Conservation (phyloP, 2,888 invertebrate genomes). For the Macrophya annulata region DNA sequence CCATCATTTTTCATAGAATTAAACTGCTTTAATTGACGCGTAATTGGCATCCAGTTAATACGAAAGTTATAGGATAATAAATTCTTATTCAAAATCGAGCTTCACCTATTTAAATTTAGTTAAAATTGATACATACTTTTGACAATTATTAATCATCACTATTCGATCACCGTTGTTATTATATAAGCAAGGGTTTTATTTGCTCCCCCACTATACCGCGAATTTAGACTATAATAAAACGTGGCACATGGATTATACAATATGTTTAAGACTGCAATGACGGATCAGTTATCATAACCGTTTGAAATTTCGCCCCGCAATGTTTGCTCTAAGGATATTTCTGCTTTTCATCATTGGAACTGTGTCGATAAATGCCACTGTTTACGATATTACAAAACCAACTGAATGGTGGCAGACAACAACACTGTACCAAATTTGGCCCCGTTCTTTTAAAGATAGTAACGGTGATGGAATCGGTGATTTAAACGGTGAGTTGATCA, state of each 20-base stretch:
- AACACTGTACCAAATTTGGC: constrained; percentile 81
- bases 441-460: constrained; percentile 81
- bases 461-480: constrained; percentile 82
- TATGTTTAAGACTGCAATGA: not conserved
- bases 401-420: constrained; percentile 81
- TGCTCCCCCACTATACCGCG: not conserved
- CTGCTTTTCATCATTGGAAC: not conserved
- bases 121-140: not conserved
- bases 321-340: not conserved
- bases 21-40: not conserved
- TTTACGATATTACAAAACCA: not conserved
- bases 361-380: not conserved
- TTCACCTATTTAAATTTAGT: not conserved
- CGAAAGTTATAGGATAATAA: too few species aligned
- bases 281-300: too few species aligned
- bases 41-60: not conserved
- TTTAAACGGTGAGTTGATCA: constrained; percentile 76
- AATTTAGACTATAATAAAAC: not conserved
- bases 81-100: not conserved
- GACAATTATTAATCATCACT: not conserved
- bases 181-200: not conserved
- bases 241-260: not conserved
- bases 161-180: not conserved
- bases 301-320: not conserved
- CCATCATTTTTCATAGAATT: not conserved